Conservation (phyloP, 2,113 vertebrate genomes). For the Perognathus longimembris region DNA sequence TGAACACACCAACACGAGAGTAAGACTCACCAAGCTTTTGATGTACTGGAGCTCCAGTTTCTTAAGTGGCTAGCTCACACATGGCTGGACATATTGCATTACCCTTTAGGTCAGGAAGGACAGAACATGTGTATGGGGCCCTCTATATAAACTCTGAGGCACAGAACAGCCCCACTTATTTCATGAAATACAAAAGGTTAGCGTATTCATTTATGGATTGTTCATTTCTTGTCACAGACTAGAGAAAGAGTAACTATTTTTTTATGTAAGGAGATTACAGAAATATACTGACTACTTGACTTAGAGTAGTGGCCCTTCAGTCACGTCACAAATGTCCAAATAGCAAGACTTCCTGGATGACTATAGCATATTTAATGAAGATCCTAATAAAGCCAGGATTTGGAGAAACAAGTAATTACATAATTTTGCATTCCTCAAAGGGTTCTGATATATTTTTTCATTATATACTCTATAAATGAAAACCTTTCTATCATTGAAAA, state of each 20-base stretch:
- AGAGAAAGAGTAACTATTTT: neutral
- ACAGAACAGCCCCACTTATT: neutral
- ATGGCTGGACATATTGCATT: neutral
- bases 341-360: neutral
- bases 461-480: neutral
- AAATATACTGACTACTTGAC: no score
- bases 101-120: neutral
- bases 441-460: neutral
- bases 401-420: neutral
- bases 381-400: neutral
- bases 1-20: neutral
- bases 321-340: no score
- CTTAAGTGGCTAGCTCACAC: neutral
- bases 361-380: neutral
- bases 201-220: neutral
- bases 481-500: neutral
- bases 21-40: neutral
- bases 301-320: no score
- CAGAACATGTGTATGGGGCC: neutral
- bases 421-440: neutral
- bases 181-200: constrained; percentile 9
- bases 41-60: neutral
- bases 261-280: no score
- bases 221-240: neutral
- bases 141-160: neutral